A percentile compares a stretch with the other conserved stretches of the same genome.
Conservation (phyloP, 37 sponge, comb jelly and placozoan species). For the Haliclona indistincta region DNA sequence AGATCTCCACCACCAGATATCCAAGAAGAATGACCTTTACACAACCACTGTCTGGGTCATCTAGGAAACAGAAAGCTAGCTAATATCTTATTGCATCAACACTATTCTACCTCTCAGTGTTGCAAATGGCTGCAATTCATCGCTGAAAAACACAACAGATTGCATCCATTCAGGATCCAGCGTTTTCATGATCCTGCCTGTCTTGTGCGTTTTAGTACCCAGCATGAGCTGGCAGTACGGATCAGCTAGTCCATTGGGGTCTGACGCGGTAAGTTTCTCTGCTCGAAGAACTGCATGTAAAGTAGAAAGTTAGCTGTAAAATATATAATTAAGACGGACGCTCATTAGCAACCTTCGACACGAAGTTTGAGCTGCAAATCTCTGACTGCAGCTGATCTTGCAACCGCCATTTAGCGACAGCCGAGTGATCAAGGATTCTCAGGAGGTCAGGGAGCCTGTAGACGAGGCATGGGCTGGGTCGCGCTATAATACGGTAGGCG, state of each 20-base stretch:
- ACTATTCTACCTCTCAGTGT: constrained; percentile 6
- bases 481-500: no score
- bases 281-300: constrained; percentile 39
- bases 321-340: not conserved
- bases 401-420: not conserved
- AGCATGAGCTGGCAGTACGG: constrained; percentile 77
- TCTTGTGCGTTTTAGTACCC: constrained; percentile 33
- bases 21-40: constrained; percentile 26
- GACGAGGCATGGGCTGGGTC: not conserved
- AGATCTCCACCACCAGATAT: constrained; percentile 72
- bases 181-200: constrained; percentile 42
- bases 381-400: not conserved
- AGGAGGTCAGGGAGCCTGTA: not conserved
- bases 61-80: no score
- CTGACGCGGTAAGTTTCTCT: constrained; percentile 27
- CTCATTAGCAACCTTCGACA: constrained; percentile 11
- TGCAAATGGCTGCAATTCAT: constrained; percentile 21
- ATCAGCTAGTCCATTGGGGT: constrained; percentile 68
- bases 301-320: not conserved
- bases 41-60: not conserved
- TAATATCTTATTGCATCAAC: no score
- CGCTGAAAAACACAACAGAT: constrained; percentile 25
- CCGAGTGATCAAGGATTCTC: no score
- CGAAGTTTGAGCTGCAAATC: not conserved
- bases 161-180: constrained; percentile 78